A percentile compares a stretch with the other conserved stretches of the same genome.
phyloP scores from a whole-genome alignment of 2,113 vertebrate genomes.

The Actenoides lindsayi region DNA sequence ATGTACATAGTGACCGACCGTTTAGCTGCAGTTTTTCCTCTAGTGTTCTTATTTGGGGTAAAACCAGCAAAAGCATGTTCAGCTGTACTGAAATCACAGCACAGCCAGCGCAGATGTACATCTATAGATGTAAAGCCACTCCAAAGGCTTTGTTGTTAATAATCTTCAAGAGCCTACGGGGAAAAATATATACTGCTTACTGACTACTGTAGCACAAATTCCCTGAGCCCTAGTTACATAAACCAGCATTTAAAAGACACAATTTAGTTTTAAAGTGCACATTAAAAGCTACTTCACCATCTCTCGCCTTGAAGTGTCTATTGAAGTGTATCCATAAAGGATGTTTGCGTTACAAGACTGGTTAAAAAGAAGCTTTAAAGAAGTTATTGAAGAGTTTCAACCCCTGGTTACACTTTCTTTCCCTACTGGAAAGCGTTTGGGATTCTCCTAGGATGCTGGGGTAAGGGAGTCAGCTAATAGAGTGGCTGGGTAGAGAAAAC shows the following conservation, averaged over 20 bases:
- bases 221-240: neutral
- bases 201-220: neutral
- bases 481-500: neutral
- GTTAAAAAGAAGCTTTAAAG: neutral
- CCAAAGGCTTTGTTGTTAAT: neutral
- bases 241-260: neutral
- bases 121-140: neutral
- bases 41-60: neutral
- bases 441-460: neutral
- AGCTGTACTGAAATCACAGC: neutral
- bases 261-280: neutral
- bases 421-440: neutral
- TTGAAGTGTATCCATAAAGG: neutral
- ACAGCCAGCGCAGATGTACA: neutral
- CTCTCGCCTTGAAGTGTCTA: neutral
- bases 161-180: neutral
- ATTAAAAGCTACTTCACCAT: neutral
- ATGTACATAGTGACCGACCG: neutral
- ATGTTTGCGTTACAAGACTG: neutral
- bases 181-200: neutral
- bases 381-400: neutral
- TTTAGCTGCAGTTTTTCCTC: neutral
- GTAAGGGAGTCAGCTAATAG: neutral
- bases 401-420: neutral
- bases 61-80: neutral